A percentile compares a stretch with the other conserved stretches of the same genome.
Evolutionary conservation across 2,113 vertebrate species (phyloP).

Genomic region (Piaya cayana): DNA sequence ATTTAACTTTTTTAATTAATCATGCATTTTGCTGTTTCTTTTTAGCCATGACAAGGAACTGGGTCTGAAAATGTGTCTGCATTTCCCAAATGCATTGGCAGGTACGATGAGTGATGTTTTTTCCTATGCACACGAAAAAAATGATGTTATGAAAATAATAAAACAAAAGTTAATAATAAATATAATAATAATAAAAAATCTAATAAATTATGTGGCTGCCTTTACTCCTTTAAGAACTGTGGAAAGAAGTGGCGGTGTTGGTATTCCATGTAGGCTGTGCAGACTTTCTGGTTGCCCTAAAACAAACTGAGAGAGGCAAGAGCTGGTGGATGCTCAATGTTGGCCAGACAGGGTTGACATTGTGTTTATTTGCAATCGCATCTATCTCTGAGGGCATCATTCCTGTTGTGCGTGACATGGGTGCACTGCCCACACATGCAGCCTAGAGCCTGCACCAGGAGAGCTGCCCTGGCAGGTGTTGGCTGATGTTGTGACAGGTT

Average conservation of each 20-base stretch:
- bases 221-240: rapidly evolving
- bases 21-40: neutral
- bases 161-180: neutral
- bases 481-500: neutral
- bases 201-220: too few species aligned
- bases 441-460: neutral
- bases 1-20: neutral
- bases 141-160: too few species aligned
- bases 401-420: rapidly evolving
- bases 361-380: rapidly evolving
- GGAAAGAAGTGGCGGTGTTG: neutral
- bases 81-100: neutral
- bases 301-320: neutral
- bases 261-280: rapidly evolving
- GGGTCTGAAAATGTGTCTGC: neutral
- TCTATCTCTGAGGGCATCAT: rapidly evolving
- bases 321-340: rapidly evolving
- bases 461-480: neutral
- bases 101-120: rapidly evolving
- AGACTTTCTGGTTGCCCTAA: neutral
- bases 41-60: neutral
- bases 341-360: rapidly evolving
- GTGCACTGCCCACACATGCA: rapidly evolving
- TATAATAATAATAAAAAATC: too few species aligned
- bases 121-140: neutral